Evolutionary conservation across 2,888 invertebrate species (phyloP).

Genomic region (Agrochola lychnidis): DNA sequence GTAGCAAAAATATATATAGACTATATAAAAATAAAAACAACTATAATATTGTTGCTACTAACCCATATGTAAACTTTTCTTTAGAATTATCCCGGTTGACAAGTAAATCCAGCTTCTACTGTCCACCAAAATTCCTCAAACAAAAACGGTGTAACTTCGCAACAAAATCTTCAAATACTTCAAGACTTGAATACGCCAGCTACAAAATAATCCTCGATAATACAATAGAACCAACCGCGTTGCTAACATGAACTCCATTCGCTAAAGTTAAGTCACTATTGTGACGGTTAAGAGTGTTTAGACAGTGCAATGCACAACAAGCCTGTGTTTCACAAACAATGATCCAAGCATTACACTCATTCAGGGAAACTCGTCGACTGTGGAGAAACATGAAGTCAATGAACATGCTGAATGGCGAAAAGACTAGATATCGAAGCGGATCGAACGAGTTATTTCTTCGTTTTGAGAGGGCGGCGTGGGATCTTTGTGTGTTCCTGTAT

Average conservation of each 20-base stretch:
- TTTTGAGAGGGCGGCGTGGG: slow-evolving; percentile 5
- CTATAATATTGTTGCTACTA: slow-evolving; percentile 26
- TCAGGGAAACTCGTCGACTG: slow-evolving; percentile 74
- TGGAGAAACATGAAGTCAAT: slow-evolving; percentile 66
- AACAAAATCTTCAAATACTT: slow-evolving; percentile 14
- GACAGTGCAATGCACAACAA: slow-evolving; percentile 77
- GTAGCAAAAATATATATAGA: neutral
- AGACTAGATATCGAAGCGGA: slow-evolving; percentile 40
- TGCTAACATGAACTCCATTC: slow-evolving; percentile 56
- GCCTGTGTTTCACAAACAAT: slow-evolving; percentile 84
- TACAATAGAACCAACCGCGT: slow-evolving; percentile 43
- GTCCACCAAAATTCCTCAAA: neutral
- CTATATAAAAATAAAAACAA: neutral
- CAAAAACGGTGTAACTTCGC: neutral
- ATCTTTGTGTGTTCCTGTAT: neutral
- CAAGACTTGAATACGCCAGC: neutral
- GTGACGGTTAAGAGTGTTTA: slow-evolving; percentile 74
- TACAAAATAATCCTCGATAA: slow-evolving; percentile 28
- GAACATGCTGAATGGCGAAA: slow-evolving; percentile 53
- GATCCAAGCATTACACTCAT: slow-evolving; percentile 72
- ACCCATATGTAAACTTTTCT: slow-evolving; percentile 36
- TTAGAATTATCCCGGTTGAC: neutral
- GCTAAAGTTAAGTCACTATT: slow-evolving; percentile 68
- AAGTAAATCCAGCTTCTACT: neutral
- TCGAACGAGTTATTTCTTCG: slow-evolving; percentile 29